phyloP scores from a whole-genome alignment of 37 sponge, comb jelly and placozoan genomes.

The Cladorhizidae sp. region DNA sequence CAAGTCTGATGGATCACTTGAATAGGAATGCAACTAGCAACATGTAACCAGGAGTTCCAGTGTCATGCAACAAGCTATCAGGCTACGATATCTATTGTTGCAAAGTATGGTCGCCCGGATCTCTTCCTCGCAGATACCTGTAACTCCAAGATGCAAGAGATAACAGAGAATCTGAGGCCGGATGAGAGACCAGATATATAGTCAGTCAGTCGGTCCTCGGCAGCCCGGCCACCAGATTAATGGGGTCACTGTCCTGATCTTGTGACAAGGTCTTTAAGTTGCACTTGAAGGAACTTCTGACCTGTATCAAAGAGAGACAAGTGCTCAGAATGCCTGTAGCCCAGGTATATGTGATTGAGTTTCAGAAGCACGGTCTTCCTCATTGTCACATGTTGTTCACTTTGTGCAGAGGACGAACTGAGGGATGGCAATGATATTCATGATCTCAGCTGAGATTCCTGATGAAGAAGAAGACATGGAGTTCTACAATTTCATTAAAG shows the following conservation, averaged over 20 bases:
- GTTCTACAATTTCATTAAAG: background rate
- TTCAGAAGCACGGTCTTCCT: conserved; percentile 16
- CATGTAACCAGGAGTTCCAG: background rate
- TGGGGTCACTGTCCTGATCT: no score
- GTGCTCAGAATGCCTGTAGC: background rate
- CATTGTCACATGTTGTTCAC: conserved; percentile 2
- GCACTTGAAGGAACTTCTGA: no score
- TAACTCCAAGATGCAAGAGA: background rate
- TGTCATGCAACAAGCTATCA: no score
- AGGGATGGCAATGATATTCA: background rate
- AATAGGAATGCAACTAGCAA: background rate
- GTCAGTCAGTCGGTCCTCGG: background rate
- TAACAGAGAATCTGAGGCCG: background rate
- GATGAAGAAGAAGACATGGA: background rate
- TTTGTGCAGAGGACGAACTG: background rate
- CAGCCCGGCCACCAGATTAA: no score
- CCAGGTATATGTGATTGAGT: background rate
- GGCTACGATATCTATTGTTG: background rate
- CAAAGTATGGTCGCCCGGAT: background rate
- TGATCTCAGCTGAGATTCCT: conserved; percentile 16
- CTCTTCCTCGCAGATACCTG: conserved; percentile 1
- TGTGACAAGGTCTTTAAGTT: background rate
- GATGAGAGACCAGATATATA: background rate
- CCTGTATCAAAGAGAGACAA: background rate
- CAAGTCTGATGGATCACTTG: conserved; percentile 5